Conservation (phyloP, 2,888 invertebrate genomes). For the Blastobasis adustella region DNA sequence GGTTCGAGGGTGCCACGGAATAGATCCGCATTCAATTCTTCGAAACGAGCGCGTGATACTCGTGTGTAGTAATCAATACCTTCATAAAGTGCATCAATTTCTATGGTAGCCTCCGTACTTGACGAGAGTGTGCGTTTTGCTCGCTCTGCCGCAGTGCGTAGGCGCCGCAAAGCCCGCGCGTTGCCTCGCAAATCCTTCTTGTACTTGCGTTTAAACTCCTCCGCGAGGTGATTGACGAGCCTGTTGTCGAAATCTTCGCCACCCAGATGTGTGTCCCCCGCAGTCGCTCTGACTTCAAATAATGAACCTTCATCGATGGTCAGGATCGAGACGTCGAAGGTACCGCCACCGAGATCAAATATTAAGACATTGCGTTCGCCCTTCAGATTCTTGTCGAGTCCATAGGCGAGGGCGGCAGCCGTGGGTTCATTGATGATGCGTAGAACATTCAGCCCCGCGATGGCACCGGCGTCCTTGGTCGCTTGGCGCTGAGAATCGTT, state of each 20-base stretch:
- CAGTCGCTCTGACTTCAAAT: constrained; percentile 87
- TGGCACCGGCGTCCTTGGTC: constrained; percentile 88
- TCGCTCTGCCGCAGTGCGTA: constrained; percentile 84
- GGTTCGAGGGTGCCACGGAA: constrained; percentile 84
- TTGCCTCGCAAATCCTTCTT: constrained; percentile 80
- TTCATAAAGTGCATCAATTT: constrained; percentile 83
- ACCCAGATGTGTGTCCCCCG: constrained; percentile 89
- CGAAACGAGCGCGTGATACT: constrained; percentile 83
- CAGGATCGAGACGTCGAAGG: constrained; percentile 89
- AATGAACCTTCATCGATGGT: constrained; percentile 85
- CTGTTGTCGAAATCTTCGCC: constrained; percentile 82
- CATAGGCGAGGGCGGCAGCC: constrained; percentile 83
- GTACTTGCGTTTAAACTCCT: constrained; percentile 83
- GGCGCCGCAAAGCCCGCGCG: constrained; percentile 79
- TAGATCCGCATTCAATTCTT: constrained; percentile 82
- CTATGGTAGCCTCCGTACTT: constrained; percentile 83
- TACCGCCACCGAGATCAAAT: constrained; percentile 79
- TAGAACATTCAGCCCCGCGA: constrained; percentile 85
- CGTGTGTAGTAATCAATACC: constrained; percentile 82
- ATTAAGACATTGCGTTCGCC: constrained; percentile 79
- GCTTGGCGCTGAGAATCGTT: constrained; percentile 85
- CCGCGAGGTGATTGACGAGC: constrained; percentile 78
- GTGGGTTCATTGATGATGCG: constrained; percentile 90
- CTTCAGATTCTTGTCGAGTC: constrained; percentile 79
- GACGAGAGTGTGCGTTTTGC: constrained; percentile 86